Evolutionary conservation across 2,113 vertebrate species (phyloP).

Genomic region (Platichthys flesus): DNA sequence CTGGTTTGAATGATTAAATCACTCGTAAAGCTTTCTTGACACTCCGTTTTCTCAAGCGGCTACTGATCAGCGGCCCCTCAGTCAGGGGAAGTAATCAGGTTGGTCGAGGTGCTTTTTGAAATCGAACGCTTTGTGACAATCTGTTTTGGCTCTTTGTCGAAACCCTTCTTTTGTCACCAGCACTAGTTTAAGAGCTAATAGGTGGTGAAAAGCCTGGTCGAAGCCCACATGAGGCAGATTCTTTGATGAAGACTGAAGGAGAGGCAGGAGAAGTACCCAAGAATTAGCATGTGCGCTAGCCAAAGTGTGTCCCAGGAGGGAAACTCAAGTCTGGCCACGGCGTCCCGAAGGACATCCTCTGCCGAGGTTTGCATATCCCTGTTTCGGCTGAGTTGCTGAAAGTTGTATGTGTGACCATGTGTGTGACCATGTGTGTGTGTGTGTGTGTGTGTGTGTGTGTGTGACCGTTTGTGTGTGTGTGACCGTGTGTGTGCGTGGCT

Average conservation of each 20-base stretch:
- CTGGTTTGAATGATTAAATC: slow-evolving; percentile 57
- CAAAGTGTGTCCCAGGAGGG: slow-evolving; percentile 65
- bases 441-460: slow-evolving; percentile 17
- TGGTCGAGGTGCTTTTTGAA: slow-evolving; percentile 44
- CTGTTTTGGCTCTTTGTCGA: slow-evolving; percentile 76
- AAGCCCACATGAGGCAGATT: slow-evolving; percentile 60
- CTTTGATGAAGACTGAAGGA: slow-evolving; percentile 52
- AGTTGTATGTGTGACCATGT: slow-evolving; percentile 27
- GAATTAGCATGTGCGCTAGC: slow-evolving; percentile 80
- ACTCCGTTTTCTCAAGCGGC: slow-evolving; percentile 54
- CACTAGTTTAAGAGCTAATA: slow-evolving; percentile 64
- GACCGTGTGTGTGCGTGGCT: slow-evolving; percentile 16
- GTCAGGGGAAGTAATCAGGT: slow-evolving; percentile 45
- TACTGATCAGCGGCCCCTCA: slow-evolving; percentile 49
- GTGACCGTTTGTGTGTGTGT: not conserved
- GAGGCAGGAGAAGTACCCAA: slow-evolving; percentile 40
- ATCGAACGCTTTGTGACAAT: slow-evolving; percentile 55
- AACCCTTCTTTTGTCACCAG: slow-evolving; percentile 64
- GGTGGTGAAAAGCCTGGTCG: slow-evolving; percentile 69
- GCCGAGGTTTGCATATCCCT: slow-evolving; percentile 59
- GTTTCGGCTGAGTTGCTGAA: slow-evolving; percentile 65
- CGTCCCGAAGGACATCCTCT: slow-evolving; percentile 64
- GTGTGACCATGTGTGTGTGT: slow-evolving; percentile 17
- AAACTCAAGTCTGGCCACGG: slow-evolving; percentile 70
- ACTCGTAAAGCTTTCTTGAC: slow-evolving; percentile 46